Percentiles rank a stretch among this genome's conserved stretches.
Conservation (phyloP, 2,113 vertebrate species). For the Pseudorectes ferrugineus region DNA sequence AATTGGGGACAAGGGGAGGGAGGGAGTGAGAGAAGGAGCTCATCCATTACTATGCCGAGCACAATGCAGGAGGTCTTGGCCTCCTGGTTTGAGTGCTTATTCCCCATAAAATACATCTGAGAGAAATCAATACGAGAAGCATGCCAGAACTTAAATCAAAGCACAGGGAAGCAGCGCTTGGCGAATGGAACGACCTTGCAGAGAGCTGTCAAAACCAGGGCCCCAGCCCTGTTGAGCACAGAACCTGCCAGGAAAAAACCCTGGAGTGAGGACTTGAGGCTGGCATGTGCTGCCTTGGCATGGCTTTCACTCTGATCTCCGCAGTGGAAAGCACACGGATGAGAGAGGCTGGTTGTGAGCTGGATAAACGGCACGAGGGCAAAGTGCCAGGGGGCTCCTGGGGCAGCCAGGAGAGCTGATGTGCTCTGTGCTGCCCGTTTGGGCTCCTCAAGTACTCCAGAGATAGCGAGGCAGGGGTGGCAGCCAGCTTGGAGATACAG, state of each 20-base stretch:
- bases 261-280: background rate
- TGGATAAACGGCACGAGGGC: background rate
- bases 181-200: slow-evolving; percentile 10
- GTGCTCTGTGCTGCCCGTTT: background rate
- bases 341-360: background rate
- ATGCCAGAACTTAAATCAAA: slow-evolving; percentile 58
- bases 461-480: background rate
- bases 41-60: slow-evolving; percentile 47
- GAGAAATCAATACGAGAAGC: slow-evolving; percentile 62
- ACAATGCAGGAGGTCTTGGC: slow-evolving; percentile 53
- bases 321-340: background rate
- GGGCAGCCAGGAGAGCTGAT: background rate
- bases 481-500: background rate
- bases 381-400: background rate
- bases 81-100: slow-evolving; percentile 61
- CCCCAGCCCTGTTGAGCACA: background rate
- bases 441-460: background rate
- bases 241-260: background rate
- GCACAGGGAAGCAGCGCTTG: background rate
- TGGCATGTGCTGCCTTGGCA: background rate
- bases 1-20: background rate
- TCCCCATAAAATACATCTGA: slow-evolving; percentile 64
- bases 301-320: fast-evolving
- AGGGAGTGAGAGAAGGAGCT: background rate
- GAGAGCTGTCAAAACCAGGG: background rate